Evolutionary conservation across 2,888 invertebrate genomes (phyloP), one percentile per base, ranked within the genome.

Genomic region (Ditula angustiorana): DNA sequence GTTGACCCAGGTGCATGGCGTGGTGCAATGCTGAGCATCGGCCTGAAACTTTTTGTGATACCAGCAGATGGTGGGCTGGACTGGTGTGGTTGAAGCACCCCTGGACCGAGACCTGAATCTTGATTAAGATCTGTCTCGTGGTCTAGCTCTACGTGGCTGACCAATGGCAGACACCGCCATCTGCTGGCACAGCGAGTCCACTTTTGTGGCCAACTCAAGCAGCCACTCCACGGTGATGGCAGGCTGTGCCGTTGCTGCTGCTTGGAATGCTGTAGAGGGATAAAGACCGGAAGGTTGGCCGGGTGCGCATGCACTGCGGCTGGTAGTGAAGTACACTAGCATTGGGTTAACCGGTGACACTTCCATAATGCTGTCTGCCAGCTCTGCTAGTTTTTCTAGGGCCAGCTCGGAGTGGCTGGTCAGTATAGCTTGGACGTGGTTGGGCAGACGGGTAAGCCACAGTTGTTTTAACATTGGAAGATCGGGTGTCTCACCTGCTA

Each of bases 381-480:
- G 37, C 0, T 71, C 71, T 5, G 66, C 65, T 3, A 68, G 8
- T 10, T 46, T 44, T 4, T 66, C 67, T 5, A 67, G 16, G 5
- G 57, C 7, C 5, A 49, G 11, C 1, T 41, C 19, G 0, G 50
- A 16, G 11, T 71, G 68, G 5, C 66, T 26, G 0, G 69, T 68
- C 7, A 71, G 37, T 0, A 69, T 50, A 0, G 69, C 60, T 23
- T 69, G 67, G 0, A 69, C 35, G 11, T 56, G 56, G 0, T 57
- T 37, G 2, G 71, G 71, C 19, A 71, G 30, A 4, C 68, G 13
- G 13, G 64, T 64, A 0, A 62, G 23, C 55, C 55, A 55, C 3
- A 55, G 5, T n/a, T 24, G 23, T 30, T 33, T 19, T 35, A 35
- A 5, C 13, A 55, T 33, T n/a, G 69, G 67, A 21, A 61, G 49